A percentile compares a stretch with the other conserved stretches of the same genome.
Evolutionary conservation across 2,797 vertebrate species (phyloP).

Genomic region (Sarcoramphus papa): DNA sequence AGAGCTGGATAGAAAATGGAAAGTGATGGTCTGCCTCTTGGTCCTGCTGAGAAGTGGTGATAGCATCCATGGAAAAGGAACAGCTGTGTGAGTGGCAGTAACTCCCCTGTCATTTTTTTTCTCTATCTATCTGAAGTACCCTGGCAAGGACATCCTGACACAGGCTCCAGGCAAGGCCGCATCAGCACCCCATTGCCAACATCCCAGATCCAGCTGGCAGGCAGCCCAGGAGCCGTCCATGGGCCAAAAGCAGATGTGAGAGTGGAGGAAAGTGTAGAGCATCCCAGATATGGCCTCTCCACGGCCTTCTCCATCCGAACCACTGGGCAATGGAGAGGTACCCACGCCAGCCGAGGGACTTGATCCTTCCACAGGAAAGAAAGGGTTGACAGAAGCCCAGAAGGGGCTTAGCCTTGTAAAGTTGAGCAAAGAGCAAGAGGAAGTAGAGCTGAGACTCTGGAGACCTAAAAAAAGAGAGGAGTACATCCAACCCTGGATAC

Average conservation of each 20-base stretch:
- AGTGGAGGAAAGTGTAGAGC: not conserved
- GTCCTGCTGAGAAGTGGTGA: not conserved
- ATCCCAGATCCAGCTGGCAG: not conserved
- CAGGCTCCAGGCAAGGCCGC: not conserved
- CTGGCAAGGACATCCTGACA: not conserved
- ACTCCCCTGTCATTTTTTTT: not conserved
- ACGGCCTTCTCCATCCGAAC: not conserved
- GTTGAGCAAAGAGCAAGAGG: not conserved
- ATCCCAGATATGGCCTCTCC: fast-evolving
- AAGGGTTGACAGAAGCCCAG: not conserved
- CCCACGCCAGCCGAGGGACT: not conserved
- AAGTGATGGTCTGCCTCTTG: not conserved
- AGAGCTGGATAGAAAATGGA: not conserved
- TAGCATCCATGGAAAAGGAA: not conserved
- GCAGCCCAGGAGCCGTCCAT: not conserved
- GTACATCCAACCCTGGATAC: not conserved
- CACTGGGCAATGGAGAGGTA: not conserved
- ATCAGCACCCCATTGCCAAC: not conserved
- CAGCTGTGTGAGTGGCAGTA: not conserved
- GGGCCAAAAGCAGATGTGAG: not conserved
- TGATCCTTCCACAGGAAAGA: not conserved
- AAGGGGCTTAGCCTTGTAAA: not conserved
- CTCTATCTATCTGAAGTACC: not conserved
- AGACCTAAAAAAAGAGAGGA: not conserved
- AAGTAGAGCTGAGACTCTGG: not conserved